Conservation (phyloP, 2,888 invertebrate species). For the Nasonia oneida region DNA sequence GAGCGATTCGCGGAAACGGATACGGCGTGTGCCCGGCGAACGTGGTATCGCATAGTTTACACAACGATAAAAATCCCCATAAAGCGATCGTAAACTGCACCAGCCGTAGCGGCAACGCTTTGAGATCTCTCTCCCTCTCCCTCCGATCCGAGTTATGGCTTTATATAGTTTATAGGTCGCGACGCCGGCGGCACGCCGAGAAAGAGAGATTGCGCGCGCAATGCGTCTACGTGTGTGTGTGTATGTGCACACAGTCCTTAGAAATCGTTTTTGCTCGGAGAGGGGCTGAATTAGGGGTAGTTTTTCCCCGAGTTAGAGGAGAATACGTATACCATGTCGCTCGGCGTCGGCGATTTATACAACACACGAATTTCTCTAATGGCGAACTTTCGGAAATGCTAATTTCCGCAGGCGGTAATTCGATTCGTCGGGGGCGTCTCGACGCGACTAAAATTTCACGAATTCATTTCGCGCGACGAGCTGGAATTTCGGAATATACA, state of each 20-base stretch:
- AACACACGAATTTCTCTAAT: constrained; percentile 28
- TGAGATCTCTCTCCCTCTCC: neutral
- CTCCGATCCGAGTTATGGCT: constrained; percentile 64
- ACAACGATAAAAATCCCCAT: constrained; percentile 75
- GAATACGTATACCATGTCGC: neutral
- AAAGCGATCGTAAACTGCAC: constrained; percentile 74
- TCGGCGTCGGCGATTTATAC: neutral
- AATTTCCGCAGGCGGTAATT: constrained; percentile 32
- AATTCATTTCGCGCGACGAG: neutral
- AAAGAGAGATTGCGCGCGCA: neutral
- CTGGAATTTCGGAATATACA: neutral
- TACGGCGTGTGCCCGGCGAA: constrained; percentile 58
- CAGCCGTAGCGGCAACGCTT: constrained; percentile 46
- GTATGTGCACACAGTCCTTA: neutral
- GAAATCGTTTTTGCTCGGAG: neutral
- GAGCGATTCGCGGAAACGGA: constrained; percentile 67
- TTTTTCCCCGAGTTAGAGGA: neutral
- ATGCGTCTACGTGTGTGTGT: too few species aligned
- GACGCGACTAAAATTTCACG: constrained; percentile 10
- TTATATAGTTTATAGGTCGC: constrained; percentile 54
- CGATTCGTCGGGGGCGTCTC: neutral
- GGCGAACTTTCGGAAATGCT: constrained; percentile 40
- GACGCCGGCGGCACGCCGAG: neutral
- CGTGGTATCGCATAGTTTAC: constrained; percentile 71
- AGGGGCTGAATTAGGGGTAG: neutral